phyloP scores from a whole-genome alignment of 2,888 invertebrate genomes.

The Drosophila fulvimacula region DNA sequence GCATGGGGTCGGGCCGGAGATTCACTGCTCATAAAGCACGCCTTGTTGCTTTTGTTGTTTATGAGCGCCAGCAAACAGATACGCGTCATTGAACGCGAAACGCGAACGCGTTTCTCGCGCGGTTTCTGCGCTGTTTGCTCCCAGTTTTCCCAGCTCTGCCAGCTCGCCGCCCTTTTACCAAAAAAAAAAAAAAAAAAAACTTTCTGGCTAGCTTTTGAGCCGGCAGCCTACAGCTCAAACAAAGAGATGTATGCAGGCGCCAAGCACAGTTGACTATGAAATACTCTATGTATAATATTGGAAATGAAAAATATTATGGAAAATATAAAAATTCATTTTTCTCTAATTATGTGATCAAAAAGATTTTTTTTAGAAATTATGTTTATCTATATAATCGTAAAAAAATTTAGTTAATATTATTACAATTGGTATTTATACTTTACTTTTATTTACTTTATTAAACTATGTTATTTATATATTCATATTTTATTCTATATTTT shows the following conservation, averaged over 20 bases:
- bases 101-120: constrained; percentile 57
- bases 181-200: too few species aligned
- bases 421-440: too few species aligned
- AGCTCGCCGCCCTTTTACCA: background rate
- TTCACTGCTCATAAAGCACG: constrained; percentile 66
- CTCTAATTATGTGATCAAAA: too few species aligned
- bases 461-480: too few species aligned
- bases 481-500: too few species aligned
- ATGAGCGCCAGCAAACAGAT: constrained; percentile 58
- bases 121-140: constrained; percentile 45
- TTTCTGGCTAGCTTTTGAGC: constrained; percentile 38
- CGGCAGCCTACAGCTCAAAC: constrained; percentile 14
- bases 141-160: constrained; percentile 39
- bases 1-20: background rate
- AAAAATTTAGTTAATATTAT: too few species aligned
- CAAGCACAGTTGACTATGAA: background rate
- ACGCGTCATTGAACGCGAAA: constrained; percentile 68
- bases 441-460: too few species aligned
- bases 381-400: too few species aligned
- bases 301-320: too few species aligned
- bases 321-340: too few species aligned
- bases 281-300: constrained; percentile 21
- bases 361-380: too few species aligned
- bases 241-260: background rate
- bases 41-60: constrained; percentile 75